Evolutionary conservation across 2,113 vertebrate species (phyloP), one percentile per base, ranked within the genome.

Genomic region (Oncorhynchus gorbuscha): DNA sequence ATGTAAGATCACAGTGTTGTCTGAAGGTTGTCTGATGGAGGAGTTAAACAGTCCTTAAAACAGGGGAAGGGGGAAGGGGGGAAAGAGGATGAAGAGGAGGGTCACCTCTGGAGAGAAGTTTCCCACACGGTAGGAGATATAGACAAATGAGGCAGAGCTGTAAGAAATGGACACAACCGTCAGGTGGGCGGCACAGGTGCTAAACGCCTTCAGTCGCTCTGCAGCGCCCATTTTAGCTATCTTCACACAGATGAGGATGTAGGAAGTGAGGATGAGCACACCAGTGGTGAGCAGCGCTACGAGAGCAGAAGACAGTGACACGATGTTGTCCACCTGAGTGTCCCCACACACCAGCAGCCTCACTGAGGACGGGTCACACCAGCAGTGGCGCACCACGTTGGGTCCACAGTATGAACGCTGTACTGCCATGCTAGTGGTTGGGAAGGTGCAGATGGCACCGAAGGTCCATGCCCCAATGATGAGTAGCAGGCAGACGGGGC

Each of bases 401-500:
- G 85, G 69, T 22, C 83, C 75, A 0, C 88, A 90, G 66, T 82
- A 90, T 0, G 71, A 68, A 24, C 65, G 48, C 49, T 3, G 65
- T 28, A 70, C 45, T 2, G 75, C 11, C 65, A 84, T 72, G n/a
- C 69, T 2, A 8, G 66, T 4, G 22, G 69, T 0, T 0, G 79
- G 69, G 2, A 86, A n/a, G 0, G 81, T 73, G 49, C 45, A 76
- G 32, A 87, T 51, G 20, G 76, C 74, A 0, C 88, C 86, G 5
- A 90, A 88, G 0, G 77, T 74, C 90, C 92, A 93, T 1, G 90
- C 88, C 45, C 82, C 89, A 22, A 79, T 67, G 2, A 91, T 68
- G 3, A 93, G 87, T 5, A 79, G 79, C 32, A 92, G 67, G 13
- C 82, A 77, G 20, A 58, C 2, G 0, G 81, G 75, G 1, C 73